These are phyloP conservation scores for Xylocampa areola DNA, from an alignment of 2,888 invertebrate genomes.

Conservation along the genomic window DNA sequence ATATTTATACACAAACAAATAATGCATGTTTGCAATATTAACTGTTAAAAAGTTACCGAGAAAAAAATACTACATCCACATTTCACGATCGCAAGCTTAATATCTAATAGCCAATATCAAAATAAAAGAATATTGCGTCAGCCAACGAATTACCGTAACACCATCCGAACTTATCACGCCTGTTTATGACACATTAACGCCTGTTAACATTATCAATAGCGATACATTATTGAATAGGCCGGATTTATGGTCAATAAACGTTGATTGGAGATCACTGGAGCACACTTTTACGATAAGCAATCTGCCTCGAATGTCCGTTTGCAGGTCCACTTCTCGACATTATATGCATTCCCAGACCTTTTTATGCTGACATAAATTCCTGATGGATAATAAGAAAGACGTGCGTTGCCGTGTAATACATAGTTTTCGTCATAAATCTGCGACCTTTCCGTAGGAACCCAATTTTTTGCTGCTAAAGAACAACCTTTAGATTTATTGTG, in stretches of 20 bases:
- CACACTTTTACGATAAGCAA: constrained; percentile 86
- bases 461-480: constrained; percentile 49
- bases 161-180: constrained; percentile 27
- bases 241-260: constrained; percentile 83
- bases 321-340: constrained; percentile 72
- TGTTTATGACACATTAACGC: constrained; percentile 69
- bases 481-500: constrained; percentile 56
- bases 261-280: constrained; percentile 87
- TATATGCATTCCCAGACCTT: constrained; percentile 84
- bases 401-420: constrained; percentile 62
- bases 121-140: constrained; percentile 35
- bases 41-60: neutral
- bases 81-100: constrained; percentile 5
- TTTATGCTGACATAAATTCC: constrained; percentile 84
- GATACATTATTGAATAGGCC: constrained; percentile 81
- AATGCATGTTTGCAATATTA: too few relatives aligned
- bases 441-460: constrained; percentile 39
- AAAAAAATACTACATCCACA: neutral
- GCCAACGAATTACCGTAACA: constrained; percentile 24
- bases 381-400: constrained; percentile 76
- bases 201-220: constrained; percentile 83
- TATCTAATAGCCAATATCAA: constrained; percentile 26
- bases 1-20: neutral
- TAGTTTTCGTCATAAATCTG: constrained; percentile 66
- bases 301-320: constrained; percentile 78